Evolutionary conservation across 1,140 invertebrate genomes (phyloP), one percentile per base, ranked within the genome.

Genomic region (Apis florea): DNA sequence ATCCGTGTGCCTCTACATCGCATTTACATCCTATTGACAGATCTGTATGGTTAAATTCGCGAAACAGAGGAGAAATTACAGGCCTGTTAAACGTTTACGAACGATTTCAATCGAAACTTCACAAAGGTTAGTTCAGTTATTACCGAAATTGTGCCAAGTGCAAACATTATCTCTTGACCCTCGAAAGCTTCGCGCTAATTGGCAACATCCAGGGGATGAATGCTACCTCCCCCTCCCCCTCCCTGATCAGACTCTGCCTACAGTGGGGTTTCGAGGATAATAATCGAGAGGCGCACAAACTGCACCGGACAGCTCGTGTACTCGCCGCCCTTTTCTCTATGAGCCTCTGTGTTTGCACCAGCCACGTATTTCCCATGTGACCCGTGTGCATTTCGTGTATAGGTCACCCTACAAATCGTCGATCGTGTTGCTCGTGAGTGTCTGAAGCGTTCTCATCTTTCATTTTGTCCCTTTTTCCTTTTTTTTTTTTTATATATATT

Each of bases 121-220:
- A 53, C 68, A 40, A 70, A 49, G 47, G 68, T 68, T 51, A 24
- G 47, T 26, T 53, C 49, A 19, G 49, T 70, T 70, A 53, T 70
- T 70, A 53, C 31, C 49, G 68, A 70, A 70, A 70, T 70, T 70
- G 49, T 70, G 68, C 68, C 68, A 70, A 70, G 68, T 70, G 68
- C 49, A 70, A 70, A 70, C 68, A 70, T 70, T 70, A 51, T 70
- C 68, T 70, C 68, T 70, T 70, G 68, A 70, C 68, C 68, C 68
- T 70, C 68, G 49, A 26, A 70, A 24, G 47, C 6, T 70, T 26
- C 49, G 68, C 26, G 68, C 47, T 70, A 70, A 70, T 70, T 70
- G 68, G 68, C 68, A 70, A 70, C 68, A 70, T 70, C 49, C 68
- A 51, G 47, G 26, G 49, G 68, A 70, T 70, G 68, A 51, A 70